phyloP scores from a whole-genome alignment of 2,113 vertebrate genomes.

The Cepphus grylle region DNA sequence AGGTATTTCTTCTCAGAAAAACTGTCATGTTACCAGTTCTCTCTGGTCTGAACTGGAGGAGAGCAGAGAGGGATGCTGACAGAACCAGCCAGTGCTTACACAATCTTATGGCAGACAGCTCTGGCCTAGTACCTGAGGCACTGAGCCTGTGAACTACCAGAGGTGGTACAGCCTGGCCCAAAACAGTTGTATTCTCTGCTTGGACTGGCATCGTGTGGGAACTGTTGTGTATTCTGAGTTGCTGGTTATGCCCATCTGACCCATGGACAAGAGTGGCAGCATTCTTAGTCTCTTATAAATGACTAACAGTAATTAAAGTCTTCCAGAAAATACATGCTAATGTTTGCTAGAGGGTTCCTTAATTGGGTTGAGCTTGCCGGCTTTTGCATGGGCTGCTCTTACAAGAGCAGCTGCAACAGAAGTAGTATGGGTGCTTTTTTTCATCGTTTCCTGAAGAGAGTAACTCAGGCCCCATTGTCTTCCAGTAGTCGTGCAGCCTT shows the following conservation, averaged over 20 bases:
- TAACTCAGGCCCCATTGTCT: neutral
- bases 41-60: neutral
- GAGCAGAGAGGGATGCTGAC: neutral
- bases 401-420: neutral
- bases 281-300: neutral
- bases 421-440: neutral
- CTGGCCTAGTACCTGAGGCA: neutral
- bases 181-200: neutral
- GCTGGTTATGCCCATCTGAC: neutral
- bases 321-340: neutral
- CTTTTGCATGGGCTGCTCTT: neutral
- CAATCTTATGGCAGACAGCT: accelerated
- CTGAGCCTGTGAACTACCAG: neutral
- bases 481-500: neutral
- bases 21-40: neutral
- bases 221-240: neutral
- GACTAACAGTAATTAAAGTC: neutral
- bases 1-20: neutral
- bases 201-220: neutral
- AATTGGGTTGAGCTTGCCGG: neutral
- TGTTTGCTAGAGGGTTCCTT: neutral
- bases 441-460: neutral
- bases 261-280: neutral
- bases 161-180: neutral
- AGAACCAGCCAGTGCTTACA: neutral